Evolutionary conservation across 2,888 invertebrate genomes (phyloP), one percentile per base, ranked within the genome.

Genomic region (Morpho deidamia): DNA sequence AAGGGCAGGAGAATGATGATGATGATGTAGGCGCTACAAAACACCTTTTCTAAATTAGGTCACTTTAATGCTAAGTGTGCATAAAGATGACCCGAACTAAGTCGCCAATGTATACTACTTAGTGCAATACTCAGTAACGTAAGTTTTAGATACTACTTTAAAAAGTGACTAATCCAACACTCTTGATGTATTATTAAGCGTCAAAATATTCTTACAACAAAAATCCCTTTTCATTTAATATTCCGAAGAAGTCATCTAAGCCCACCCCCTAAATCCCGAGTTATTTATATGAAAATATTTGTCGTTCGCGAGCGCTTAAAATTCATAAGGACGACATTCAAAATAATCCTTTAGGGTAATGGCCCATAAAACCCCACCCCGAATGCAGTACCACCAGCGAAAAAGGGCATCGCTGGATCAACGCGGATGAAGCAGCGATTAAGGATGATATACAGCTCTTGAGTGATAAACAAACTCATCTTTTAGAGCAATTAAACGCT

Each of bases 321-420:
- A 50, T 50, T 50, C 50, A 50, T 44, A 50, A 50, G 50, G 50
- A 23, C 50, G 37, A 38, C 44, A 50, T 50, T 50, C 43, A 10
- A 43, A 37, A 43, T 50, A 50, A 50, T 44, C 50, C 50, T 50
- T 50, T 50, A 50, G 50, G 50, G 50, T 50, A 50, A 50, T 50
- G 50, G 50, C 43, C 50, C 50, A 50, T 50, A 50, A 50, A 50
- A 38, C 50, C 50, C 50, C 38, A 11, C 14, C 43, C 47, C 10
- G 43, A 50, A 37, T 43, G 43, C 43, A 50, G 44, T 11, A 14
- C 37, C 32, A 7, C 43, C 43, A 44, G 44, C 43, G 50, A 32
- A 50, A 44, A 43, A 44, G 50, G 50, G 44, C 44, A 50, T 44
- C 50, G 43, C 38, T 33, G 50, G 50, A 50, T 50, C 43, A 50